Evolutionary conservation across 1,140 invertebrate genomes (phyloP).

Genomic region (Varroa destructor): DNA sequence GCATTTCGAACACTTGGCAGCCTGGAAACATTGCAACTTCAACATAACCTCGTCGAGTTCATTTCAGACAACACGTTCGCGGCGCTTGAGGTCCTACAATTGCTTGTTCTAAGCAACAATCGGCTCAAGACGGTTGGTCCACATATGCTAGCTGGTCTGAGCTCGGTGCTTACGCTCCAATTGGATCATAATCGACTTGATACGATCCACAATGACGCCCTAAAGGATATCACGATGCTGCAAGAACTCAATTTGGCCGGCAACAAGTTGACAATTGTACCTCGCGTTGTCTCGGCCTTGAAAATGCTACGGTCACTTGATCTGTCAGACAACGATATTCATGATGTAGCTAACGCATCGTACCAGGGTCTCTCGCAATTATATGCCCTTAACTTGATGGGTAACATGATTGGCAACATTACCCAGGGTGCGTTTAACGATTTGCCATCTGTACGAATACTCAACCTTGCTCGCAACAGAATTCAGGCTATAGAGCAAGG

Average conservation of each 20-base stretch:
- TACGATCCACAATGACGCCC: slow-evolving; percentile 61
- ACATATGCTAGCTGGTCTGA: slow-evolving; percentile 60
- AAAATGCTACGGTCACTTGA: slow-evolving; percentile 61
- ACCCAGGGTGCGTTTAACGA: slow-evolving; percentile 63
- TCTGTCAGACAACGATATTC: slow-evolving; percentile 63
- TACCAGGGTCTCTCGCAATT: slow-evolving; percentile 64
- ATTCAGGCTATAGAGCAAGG: slow-evolving; percentile 63
- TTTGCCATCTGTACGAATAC: slow-evolving; percentile 63
- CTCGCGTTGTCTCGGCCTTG: slow-evolving; percentile 58
- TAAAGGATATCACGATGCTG: slow-evolving; percentile 59
- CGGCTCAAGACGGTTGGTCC: slow-evolving; percentile 59
- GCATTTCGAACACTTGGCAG: slow-evolving; percentile 68
- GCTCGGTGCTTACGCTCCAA: slow-evolving; percentile 59
- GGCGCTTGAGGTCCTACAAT: slow-evolving; percentile 67
- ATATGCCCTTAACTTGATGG: slow-evolving; percentile 66
- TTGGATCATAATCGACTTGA: slow-evolving; percentile 64
- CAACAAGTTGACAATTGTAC: slow-evolving; percentile 59
- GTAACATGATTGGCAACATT: slow-evolving; percentile 73
- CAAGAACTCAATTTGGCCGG: slow-evolving; percentile 70
- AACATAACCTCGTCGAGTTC: slow-evolving; percentile 61
- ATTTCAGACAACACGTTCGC: slow-evolving; percentile 65
- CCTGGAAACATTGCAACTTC: slow-evolving; percentile 62
- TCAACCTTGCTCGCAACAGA: slow-evolving; percentile 74
- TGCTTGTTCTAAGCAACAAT: slow-evolving; percentile 62
- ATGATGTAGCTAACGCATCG: slow-evolving; percentile 57